Percentiles rank a stretch among this genome's conserved stretches.
These are phyloP conservation scores for Nycticryphes semicollaris DNA, from an alignment of 2,113 vertebrate genomes.

Conservation along the genomic window DNA sequence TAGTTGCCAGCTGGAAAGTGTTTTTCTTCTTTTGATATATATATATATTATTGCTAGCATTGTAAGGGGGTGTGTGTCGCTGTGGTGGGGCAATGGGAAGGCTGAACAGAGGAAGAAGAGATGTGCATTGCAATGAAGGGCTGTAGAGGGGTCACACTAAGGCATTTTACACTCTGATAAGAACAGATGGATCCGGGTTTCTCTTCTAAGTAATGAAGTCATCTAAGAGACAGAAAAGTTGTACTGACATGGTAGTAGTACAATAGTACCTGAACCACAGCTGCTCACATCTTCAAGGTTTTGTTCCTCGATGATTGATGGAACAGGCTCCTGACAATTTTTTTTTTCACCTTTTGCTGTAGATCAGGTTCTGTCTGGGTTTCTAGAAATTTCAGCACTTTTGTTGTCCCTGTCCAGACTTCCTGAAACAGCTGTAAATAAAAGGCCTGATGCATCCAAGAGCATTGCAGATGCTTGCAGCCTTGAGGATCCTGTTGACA, in stretches of 20 bases:
- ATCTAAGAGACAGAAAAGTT: background rate
- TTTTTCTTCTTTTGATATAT: background rate
- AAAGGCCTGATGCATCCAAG: background rate
- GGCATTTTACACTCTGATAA: background rate
- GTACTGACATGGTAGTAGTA: background rate
- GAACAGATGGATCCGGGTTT: constrained; percentile 21
- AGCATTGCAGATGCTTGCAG: background rate
- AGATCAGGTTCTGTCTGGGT: background rate
- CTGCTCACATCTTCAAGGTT: background rate
- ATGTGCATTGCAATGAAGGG: background rate
- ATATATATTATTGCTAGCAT: background rate
- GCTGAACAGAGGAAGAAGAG: background rate
- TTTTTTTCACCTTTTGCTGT: background rate
- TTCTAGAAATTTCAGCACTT: background rate
- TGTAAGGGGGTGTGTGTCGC: background rate
- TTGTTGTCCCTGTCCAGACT: background rate
- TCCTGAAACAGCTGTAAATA: background rate
- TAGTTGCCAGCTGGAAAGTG: background rate
- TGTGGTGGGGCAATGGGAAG: background rate
- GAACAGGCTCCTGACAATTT: background rate
- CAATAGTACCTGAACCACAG: background rate
- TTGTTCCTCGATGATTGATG: rapidly evolving
- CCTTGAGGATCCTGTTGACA: background rate
- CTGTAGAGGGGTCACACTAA: background rate
- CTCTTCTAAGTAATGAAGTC: background rate